phyloP scores from a whole-genome alignment of 1,140 invertebrate genomes.

The Dufourea novaeangliae region DNA sequence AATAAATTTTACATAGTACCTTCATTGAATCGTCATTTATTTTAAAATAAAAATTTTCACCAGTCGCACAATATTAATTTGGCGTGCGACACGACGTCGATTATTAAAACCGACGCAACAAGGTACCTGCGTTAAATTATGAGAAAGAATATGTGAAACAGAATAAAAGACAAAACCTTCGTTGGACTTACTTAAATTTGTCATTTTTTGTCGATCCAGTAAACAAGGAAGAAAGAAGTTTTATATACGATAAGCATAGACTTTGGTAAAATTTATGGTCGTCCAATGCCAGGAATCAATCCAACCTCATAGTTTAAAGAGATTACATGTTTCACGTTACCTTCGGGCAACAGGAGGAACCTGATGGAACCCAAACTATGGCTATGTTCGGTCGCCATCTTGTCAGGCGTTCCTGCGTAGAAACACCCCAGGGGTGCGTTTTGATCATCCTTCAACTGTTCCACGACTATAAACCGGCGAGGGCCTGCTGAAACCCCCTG shows the following conservation, averaged over 20 bases:
- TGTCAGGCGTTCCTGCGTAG: conserved; percentile 64
- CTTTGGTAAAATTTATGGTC: conserved; percentile 66
- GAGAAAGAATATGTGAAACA: no score
- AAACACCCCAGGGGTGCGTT: conserved; percentile 62
- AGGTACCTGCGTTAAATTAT: no score
- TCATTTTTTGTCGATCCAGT: no score
- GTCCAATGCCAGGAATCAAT: conserved; percentile 74
- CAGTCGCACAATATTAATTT: no score
- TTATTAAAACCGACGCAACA: no score
- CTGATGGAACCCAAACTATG: not conserved
- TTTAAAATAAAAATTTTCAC: no score
- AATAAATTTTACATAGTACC: no score
- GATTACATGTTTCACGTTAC: conserved; percentile 70
- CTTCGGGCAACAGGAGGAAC: conserved; percentile 33
- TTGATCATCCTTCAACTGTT: conserved; percentile 64
- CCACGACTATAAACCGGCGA: conserved; percentile 17
- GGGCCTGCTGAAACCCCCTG: conserved; percentile 26
- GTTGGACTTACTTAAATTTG: no score
- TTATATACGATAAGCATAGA: conserved; percentile 69
- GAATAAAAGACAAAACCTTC: no score
- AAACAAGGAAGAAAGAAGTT: no score
- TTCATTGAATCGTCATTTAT: no score
- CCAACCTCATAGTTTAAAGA: conserved; percentile 66
- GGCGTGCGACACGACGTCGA: no score
- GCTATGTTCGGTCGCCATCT: conserved; percentile 58